Conservation (phyloP, 2,888 invertebrate species). For the Epiblema foenella region DNA sequence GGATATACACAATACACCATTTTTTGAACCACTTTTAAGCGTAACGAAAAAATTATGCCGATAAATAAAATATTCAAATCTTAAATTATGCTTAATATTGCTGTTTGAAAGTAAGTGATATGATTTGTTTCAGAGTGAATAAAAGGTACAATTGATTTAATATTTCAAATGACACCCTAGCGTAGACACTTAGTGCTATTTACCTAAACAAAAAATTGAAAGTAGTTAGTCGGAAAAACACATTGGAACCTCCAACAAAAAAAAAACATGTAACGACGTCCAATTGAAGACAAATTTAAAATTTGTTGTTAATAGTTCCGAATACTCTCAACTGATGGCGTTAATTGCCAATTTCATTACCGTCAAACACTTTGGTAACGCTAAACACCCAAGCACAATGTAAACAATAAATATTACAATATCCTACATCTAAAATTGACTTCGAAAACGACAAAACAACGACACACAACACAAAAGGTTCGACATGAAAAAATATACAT, state of each 20-base stretch:
- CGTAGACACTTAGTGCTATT: too few species aligned
- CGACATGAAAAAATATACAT: conserved; percentile 47
- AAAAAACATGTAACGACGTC: not conserved
- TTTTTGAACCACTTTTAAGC: conserved; percentile 1
- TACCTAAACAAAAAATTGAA: not conserved
- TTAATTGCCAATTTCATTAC: conserved; percentile 13
- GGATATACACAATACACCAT: not conserved
- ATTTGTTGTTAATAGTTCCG: not conserved
- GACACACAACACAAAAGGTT: conserved; percentile 59
- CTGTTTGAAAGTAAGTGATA: not conserved
- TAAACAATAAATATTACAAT: conserved; percentile 44
- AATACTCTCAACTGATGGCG: not conserved
- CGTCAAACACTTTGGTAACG: conserved; percentile 23
- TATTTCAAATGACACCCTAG: too few species aligned
- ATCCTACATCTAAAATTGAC: conserved; percentile 54
- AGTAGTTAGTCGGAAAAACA: not conserved
- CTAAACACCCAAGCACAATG: conserved; percentile 47
- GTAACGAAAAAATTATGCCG: conserved; percentile 1
- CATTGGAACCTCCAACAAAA: too few species aligned
- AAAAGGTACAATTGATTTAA: not conserved
- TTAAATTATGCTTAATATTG: not conserved
- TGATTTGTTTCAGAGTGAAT: too few species aligned
- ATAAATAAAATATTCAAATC: conserved; percentile 6
- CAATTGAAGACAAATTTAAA: not conserved
- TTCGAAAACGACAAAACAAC: conserved; percentile 49